Evolutionary conservation across 2,888 invertebrate genomes (phyloP).

Genomic region (Sisyra nigra): DNA sequence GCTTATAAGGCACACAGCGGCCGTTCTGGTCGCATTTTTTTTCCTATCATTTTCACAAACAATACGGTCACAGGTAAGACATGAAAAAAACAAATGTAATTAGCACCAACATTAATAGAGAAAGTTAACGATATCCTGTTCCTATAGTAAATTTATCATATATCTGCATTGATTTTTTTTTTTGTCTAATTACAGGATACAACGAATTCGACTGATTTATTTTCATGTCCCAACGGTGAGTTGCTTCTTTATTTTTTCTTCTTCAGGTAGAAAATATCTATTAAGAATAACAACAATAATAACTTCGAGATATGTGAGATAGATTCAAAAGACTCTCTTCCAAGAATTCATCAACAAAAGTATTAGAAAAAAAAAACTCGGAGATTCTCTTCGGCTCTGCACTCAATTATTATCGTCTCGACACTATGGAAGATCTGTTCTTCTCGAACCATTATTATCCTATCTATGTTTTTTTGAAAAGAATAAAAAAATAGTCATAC

Average conservation of each 20-base stretch:
- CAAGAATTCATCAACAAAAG: too few relatives aligned
- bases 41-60: constrained; percentile 38
- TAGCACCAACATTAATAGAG: background rate
- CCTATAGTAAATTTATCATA: background rate
- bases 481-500: too few relatives aligned
- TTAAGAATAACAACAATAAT: background rate
- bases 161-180: constrained; percentile 12
- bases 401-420: too few relatives aligned
- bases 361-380: too few relatives aligned
- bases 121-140: background rate
- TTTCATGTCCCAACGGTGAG: constrained; percentile 60
- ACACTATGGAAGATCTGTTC: too few relatives aligned
- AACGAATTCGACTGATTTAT: constrained; percentile 29
- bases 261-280: background rate
- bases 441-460: too few relatives aligned
- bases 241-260: constrained; percentile 16
- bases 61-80: constrained; percentile 43
- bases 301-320: background rate
- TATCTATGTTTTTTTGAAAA: too few relatives aligned
- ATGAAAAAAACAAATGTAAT: background rate
- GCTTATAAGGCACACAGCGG: constrained; percentile 58
- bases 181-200: constrained; percentile 42
- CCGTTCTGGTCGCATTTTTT: constrained; percentile 49
- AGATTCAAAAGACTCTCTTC: too few relatives aligned
- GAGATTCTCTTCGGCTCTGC: too few relatives aligned